phyloP scores from a whole-genome alignment of 2,113 vertebrate species.

The Pomatostomus ruficeps region DNA sequence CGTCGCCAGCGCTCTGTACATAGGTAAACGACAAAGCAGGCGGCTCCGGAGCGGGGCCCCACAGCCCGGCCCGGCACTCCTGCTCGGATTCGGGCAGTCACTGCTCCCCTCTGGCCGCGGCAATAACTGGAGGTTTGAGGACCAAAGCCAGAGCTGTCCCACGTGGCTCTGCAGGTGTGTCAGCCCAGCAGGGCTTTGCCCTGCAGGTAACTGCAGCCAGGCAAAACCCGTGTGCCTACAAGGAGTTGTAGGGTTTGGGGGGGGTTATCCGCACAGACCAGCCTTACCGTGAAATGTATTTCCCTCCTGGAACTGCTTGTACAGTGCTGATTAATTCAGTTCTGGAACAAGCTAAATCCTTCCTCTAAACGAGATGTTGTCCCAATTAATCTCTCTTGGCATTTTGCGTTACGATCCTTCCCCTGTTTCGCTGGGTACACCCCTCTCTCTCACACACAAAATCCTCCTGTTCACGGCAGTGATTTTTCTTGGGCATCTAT shows the following conservation, averaged over 20 bases:
- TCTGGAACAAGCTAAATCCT: neutral
- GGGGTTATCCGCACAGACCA: rapidly evolving
- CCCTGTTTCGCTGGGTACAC: neutral
- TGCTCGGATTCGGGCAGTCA: neutral
- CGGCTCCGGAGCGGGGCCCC: neutral
- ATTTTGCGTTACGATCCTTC: neutral
- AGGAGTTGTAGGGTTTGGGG: neutral
- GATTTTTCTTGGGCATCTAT: neutral
- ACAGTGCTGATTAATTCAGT: neutral
- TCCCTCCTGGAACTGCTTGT: neutral
- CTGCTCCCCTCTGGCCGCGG: neutral
- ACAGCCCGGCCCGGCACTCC: neutral
- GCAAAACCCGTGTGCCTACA: neutral
- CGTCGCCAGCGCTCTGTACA: neutral
- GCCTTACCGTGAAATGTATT: neutral
- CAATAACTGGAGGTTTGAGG: constrained; percentile 3
- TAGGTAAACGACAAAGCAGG: neutral
- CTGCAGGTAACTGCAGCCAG: neutral
- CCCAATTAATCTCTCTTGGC: neutral
- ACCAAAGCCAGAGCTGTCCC: constrained; percentile 22
- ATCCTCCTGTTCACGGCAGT: neutral
- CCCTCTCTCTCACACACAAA: neutral
- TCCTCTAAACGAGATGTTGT: neutral
- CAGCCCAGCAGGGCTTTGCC: neutral
- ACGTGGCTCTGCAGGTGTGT: neutral